These are phyloP conservation scores for Phalangium opilio DNA, from an alignment of 2,888 invertebrate species.

Conservation along the genomic window DNA sequence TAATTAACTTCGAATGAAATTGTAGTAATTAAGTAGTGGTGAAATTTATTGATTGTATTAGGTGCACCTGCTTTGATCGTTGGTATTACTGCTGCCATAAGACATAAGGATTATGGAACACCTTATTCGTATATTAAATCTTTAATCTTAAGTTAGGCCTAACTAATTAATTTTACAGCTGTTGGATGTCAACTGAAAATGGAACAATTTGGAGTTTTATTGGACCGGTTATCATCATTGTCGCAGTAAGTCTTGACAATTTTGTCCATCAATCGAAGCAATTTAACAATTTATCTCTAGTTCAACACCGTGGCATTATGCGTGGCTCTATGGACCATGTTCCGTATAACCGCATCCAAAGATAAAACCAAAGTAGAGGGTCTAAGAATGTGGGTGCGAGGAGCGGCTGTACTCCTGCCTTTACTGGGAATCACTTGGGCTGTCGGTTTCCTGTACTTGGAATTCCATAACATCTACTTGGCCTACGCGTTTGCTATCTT, in stretches of 20 bases:
- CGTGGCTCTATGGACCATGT: slow-evolving; percentile 5
- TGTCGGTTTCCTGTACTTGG: slow-evolving; percentile 16
- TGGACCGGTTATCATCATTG: slow-evolving; percentile 15
- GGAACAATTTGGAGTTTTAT: slow-evolving; percentile 18
- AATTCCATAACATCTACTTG: slow-evolving; percentile 8
- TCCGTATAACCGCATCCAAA: slow-evolving; percentile 7
- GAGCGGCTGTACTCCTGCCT: slow-evolving; percentile 13
- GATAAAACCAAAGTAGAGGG: slow-evolving; percentile 11
- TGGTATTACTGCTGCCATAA: slow-evolving; percentile 7
- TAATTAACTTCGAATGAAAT: no score
- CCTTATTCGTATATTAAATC: slow-evolving; percentile 7
- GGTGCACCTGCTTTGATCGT: slow-evolving; percentile 9
- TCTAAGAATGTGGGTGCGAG: slow-evolving; percentile 13
- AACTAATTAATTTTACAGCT: slow-evolving; percentile 9
- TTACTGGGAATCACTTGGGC: slow-evolving; percentile 19
- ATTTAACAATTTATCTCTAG: slow-evolving; percentile 5
- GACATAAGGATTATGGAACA: slow-evolving; percentile 5
- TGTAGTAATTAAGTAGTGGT: no score
- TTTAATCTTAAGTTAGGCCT: no score
- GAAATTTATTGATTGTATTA: no score
- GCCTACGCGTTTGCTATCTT: slow-evolving; percentile 18
- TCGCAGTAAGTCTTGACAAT: slow-evolving; percentile 13
- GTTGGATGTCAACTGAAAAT: slow-evolving; percentile 16
- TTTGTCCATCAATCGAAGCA: no score
- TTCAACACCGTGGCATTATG: slow-evolving; percentile 9